Evolutionary conservation across 2,797 vertebrate genomes (phyloP).

Genomic region (Esox lucius): DNA sequence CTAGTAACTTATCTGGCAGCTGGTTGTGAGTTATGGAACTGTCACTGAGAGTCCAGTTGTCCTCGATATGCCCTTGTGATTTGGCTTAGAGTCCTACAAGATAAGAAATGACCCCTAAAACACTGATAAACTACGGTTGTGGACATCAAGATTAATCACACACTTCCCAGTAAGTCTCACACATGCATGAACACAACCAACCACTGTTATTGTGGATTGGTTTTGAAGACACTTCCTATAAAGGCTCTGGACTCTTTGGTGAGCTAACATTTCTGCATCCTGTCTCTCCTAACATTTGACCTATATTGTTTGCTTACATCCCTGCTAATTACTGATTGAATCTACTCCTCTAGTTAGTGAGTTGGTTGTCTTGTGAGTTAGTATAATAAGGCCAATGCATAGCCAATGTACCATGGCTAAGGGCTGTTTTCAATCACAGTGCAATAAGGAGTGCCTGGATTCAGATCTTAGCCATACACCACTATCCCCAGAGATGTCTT

Average conservation of each 20-base stretch:
- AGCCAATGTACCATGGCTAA: too few species aligned
- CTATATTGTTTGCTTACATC: too few species aligned
- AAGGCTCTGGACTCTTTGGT: background rate
- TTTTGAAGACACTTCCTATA: background rate
- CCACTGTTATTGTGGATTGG: background rate
- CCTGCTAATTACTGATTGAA: too few species aligned
- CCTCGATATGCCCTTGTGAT: conserved; percentile 17
- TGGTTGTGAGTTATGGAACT: conserved; percentile 12
- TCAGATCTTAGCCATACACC: too few species aligned
- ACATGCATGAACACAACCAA: background rate
- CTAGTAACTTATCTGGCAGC: conserved; percentile 5
- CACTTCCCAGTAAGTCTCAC: background rate
- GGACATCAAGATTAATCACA: conserved; percentile 13
- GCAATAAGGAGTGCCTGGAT: too few species aligned
- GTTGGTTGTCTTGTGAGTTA: too few species aligned
- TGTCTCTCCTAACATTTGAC: too few species aligned
- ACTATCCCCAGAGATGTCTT: too few species aligned
- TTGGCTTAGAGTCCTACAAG: conserved; percentile 8
- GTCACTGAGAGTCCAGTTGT: conserved; percentile 1
- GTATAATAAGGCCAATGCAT: too few species aligned
- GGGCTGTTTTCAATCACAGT: too few species aligned
- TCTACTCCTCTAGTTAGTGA: too few species aligned
- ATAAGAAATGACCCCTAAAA: conserved; percentile 19
- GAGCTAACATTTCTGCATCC: background rate
- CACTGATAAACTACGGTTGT: conserved; percentile 10